Evolutionary conservation across 2,888 invertebrate species (phyloP).

Genomic region (Invenusta paracnida): DNA sequence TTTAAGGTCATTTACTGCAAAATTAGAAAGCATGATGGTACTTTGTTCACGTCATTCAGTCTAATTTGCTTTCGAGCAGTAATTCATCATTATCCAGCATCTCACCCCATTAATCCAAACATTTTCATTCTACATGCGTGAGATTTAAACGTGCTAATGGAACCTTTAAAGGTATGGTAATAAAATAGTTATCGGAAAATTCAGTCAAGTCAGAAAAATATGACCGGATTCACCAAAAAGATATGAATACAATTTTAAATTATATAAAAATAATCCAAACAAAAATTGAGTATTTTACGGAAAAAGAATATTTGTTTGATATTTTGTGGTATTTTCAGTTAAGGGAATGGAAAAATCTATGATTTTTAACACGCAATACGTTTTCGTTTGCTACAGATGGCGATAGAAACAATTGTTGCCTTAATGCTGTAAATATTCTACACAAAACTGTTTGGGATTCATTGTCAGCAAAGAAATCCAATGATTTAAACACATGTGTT

Average conservation of each 20-base stretch:
- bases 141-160: neutral
- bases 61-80: neutral
- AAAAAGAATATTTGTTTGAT: neutral
- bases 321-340: neutral
- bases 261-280: neutral
- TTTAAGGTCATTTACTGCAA: slow-evolving; percentile 23
- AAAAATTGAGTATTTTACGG: neutral
- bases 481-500: neutral
- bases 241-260: neutral
- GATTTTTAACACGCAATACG: neutral
- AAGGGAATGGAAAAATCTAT: neutral
- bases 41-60: neutral
- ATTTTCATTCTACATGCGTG: neutral
- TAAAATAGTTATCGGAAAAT: neutral
- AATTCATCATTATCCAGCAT: neutral
- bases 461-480: neutral
- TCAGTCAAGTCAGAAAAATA: neutral
- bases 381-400: neutral
- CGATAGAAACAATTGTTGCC: neutral
- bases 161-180: neutral
- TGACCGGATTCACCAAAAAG: neutral
- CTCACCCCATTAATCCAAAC: neutral
- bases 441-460: neutral
- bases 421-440: neutral
- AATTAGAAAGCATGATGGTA: neutral